A percentile compares a stretch with the other conserved stretches of the same genome.
Evolutionary conservation across 2,888 invertebrate genomes (phyloP).

Genomic region (Rotaria magnacalcarata): DNA sequence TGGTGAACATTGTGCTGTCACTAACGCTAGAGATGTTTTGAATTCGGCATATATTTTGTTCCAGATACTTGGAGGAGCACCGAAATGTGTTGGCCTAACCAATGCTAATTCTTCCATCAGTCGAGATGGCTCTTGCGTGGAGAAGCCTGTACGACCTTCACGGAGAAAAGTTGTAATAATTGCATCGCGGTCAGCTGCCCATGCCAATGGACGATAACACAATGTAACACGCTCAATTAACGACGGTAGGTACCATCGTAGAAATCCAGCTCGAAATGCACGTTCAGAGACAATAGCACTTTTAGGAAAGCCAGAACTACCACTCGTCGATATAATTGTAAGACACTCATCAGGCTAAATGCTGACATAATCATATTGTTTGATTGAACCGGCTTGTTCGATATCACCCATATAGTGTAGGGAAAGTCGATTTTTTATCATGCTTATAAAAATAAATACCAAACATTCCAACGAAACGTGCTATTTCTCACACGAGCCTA

Average conservation of each 20-base stretch:
- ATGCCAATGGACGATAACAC: not conserved
- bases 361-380: not conserved
- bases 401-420: not conserved
- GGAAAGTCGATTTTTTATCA: not conserved
- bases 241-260: not conserved
- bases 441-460: too few relatives aligned
- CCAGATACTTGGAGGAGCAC: not conserved
- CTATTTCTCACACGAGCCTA: too few relatives aligned
- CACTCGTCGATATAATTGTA: not conserved
- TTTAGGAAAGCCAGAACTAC: not conserved
- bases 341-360: not conserved
- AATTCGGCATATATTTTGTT: constrained; percentile 9
- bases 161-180: not conserved
- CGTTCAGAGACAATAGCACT: constrained; percentile 3
- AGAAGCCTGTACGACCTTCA: not conserved
- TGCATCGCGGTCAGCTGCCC: not conserved
- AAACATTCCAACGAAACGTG: too few relatives aligned
- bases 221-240: not conserved
- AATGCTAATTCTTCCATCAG: not conserved
- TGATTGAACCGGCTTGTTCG: not conserved
- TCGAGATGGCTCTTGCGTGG: not conserved
- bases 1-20: not conserved
- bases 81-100: not conserved
- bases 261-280: not conserved
- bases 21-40: not conserved